These are phyloP conservation scores for Vandiemenella viatica DNA, from an alignment of 2,888 invertebrate genomes.

Conservation along the genomic window DNA sequence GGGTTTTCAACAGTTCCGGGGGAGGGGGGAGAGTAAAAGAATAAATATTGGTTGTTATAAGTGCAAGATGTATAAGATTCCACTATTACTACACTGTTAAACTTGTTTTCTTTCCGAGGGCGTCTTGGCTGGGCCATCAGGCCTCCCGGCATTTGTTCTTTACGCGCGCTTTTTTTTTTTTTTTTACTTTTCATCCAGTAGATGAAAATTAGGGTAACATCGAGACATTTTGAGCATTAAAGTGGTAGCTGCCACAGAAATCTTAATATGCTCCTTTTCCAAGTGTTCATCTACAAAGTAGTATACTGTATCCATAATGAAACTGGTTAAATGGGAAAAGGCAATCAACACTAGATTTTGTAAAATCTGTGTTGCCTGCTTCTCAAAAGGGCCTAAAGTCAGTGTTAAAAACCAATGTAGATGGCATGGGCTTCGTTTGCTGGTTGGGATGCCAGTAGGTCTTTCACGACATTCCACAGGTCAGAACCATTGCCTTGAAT, in stretches of 20 bases:
- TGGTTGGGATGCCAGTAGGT: slow-evolving; percentile 2
- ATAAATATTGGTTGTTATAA: slow-evolving; percentile 18
- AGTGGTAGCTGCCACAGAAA: no score
- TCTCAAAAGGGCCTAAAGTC: no score
- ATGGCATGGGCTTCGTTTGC: no score
- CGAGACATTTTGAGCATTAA: no score
- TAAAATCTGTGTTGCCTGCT: no score
- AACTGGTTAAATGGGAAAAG: background rate
- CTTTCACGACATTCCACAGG: slow-evolving; percentile 17
- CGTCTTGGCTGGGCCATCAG: slow-evolving; percentile 1
- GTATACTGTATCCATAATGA: background rate
- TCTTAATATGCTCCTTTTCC: no score
- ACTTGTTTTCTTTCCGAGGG: slow-evolving; percentile 9
- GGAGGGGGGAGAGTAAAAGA: slow-evolving; percentile 10
- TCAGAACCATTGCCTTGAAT: slow-evolving; percentile 18
- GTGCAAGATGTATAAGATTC: slow-evolving; percentile 20
- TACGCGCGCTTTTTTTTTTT: no score
- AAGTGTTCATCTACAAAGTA: no score
- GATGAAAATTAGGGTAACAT: no score
- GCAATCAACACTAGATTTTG: background rate
- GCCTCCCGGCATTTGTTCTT: no score
- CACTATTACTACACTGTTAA: slow-evolving; percentile 18
- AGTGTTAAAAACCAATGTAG: no score
- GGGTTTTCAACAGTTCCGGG: background rate
- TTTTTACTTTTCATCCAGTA: no score